Evolutionary conservation across 2,113 vertebrate genomes (phyloP).

Genomic region (Hassar affinis): DNA sequence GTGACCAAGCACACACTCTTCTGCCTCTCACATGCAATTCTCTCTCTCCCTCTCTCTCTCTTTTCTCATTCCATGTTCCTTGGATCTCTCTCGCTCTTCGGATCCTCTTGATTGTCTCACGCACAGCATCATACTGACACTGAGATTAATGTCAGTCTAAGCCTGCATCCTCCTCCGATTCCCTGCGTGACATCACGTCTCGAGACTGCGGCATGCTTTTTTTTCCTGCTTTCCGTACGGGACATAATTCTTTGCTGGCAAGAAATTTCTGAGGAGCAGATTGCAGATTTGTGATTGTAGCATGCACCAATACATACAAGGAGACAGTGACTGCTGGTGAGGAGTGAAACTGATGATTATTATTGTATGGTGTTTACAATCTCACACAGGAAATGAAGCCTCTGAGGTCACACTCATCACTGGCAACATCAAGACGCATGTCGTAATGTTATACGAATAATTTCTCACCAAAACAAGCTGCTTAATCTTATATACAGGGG

Average conservation of each 20-base stretch:
- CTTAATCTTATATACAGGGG: no score
- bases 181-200: constrained; percentile 47
- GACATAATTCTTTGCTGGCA: constrained; percentile 23
- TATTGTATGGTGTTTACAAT: neutral
- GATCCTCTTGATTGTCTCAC: constrained; percentile 42
- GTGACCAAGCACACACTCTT: constrained; percentile 53
- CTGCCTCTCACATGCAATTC: constrained; percentile 32
- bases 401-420: neutral
- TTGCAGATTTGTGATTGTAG: constrained; percentile 6
- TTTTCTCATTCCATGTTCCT: constrained; percentile 22
- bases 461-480: neutral
- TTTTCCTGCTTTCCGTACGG: neutral
- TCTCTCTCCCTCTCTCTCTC: constrained; percentile 25
- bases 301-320: neutral
- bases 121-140: constrained; percentile 44
- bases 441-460: neutral
- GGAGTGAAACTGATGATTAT: neutral
- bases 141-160: constrained; percentile 55
- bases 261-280: constrained; percentile 31
- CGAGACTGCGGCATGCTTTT: constrained; percentile 27
- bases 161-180: constrained; percentile 42
- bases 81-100: constrained; percentile 14
- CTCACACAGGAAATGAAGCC: neutral
- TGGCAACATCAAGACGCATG: neutral
- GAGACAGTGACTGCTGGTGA: neutral